Conservation (phyloP, 1,140 invertebrate species). For the Caenorhabditis remanei region DNA sequence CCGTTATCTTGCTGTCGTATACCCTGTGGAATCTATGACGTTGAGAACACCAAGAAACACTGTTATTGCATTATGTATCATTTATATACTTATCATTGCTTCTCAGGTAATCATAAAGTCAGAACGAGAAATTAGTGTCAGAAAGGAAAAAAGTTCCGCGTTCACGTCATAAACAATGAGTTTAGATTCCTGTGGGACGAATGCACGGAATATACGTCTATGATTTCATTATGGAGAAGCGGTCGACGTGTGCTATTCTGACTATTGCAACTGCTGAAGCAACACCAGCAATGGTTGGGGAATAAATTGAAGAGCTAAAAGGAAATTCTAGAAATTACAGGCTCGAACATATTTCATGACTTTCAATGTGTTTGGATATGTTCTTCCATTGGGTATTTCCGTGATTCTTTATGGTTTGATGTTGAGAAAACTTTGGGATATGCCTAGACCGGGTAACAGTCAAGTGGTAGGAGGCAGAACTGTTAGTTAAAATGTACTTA, state of each 20-base stretch:
- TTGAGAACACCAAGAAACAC: conserved; percentile 89
- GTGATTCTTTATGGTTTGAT: conserved; percentile 91
- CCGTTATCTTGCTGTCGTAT: conserved; percentile 92
- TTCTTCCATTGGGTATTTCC: conserved; percentile 83
- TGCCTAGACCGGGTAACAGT: conserved; percentile 67
- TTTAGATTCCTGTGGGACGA: conserved; percentile 70
- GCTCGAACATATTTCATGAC: conserved; percentile 77
- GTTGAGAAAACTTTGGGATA: conserved; percentile 88
- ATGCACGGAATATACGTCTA: conserved; percentile 84
- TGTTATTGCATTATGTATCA: conserved; percentile 65
- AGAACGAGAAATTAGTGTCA: neutral
- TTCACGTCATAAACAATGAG: no score
- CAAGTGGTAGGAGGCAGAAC: conserved; percentile 45
- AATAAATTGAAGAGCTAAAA: neutral
- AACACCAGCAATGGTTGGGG: conserved; percentile 69
- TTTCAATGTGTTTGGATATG: conserved; percentile 80
- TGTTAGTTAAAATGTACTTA: neutral
- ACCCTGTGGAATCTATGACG: conserved; percentile 91
- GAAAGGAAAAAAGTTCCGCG: neutral
- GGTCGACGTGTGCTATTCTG: conserved; percentile 74
- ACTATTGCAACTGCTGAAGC: conserved; percentile 73
- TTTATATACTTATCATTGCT: conserved; percentile 71
- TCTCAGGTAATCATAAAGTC: conserved; percentile 63
- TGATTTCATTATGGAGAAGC: conserved; percentile 71
- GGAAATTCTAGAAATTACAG: conserved; percentile 60